Evolutionary conservation across 2,113 vertebrate genomes (phyloP).

Genomic region (Melanerpes formicivorus): DNA sequence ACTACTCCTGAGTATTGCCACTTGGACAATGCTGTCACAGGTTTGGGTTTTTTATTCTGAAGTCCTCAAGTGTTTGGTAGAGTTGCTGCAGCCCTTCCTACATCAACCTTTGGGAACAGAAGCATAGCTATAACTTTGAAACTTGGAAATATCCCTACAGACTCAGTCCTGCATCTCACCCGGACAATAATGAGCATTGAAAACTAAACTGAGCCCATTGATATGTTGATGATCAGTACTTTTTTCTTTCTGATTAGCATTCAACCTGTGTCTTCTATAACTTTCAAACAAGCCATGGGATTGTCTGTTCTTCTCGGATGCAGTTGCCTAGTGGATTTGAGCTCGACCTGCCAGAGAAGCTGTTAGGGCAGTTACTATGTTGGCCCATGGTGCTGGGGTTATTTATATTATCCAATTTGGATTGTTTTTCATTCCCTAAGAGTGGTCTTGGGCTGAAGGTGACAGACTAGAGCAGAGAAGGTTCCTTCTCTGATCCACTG

Average conservation of each 20-base stretch:
- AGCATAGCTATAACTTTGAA: conserved; percentile 10
- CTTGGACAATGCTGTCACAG: not conserved
- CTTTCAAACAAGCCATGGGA: conserved; percentile 54
- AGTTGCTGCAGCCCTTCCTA: not conserved
- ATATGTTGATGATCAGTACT: conserved; percentile 69
- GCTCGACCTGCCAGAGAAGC: conserved; percentile 10
- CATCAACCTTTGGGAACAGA: not conserved
- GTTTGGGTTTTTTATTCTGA: not conserved
- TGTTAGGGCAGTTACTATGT: not conserved
- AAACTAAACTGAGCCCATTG: conserved; percentile 68
- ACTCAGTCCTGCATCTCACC: conserved; percentile 11
- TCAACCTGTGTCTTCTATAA: conserved; percentile 66
- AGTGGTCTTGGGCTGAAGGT: not conserved
- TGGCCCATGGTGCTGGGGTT: not conserved
- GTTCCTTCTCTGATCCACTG: not conserved
- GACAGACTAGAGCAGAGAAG: rapidly evolving
- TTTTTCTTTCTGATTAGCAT: conserved; percentile 66
- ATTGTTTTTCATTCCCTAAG: not conserved
- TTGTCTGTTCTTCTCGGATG: conserved; percentile 52
- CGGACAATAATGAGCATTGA: conserved; percentile 47
- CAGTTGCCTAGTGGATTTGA: conserved; percentile 38
- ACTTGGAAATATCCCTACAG: conserved; percentile 16
- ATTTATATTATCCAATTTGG: not conserved
- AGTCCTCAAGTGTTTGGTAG: not conserved
- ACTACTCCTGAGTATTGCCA: not conserved